These are phyloP conservation scores for Bambusicola thoracicus DNA, from an alignment of 2,113 vertebrate genomes.

Conservation along the genomic window DNA sequence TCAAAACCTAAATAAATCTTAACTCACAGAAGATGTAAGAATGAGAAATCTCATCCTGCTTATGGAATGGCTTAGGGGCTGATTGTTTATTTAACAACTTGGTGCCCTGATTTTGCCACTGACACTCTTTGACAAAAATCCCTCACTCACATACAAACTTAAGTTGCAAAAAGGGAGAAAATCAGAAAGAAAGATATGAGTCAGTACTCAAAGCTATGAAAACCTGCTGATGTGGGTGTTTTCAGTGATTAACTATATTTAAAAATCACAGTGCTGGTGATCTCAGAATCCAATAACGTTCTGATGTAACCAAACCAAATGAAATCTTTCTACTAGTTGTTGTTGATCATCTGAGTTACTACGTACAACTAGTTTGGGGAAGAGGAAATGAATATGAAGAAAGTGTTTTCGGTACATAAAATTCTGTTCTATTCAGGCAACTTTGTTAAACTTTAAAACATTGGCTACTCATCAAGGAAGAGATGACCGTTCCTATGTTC, in stretches of 20 bases:
- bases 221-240: background rate
- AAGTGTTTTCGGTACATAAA: background rate
- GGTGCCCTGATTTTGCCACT: conserved; percentile 43
- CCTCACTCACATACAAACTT: background rate
- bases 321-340: background rate
- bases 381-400: background rate
- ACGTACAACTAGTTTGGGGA: background rate
- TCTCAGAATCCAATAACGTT: background rate
- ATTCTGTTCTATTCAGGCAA: background rate
- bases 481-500: background rate
- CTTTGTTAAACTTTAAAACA: background rate
- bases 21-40: conserved; percentile 5
- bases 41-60: conserved; percentile 38
- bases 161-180: background rate
- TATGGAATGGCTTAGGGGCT: background rate
- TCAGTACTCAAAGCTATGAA: background rate
- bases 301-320: background rate
- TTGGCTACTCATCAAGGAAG: background rate
- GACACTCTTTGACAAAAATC: conserved; percentile 24
- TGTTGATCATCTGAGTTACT: background rate
- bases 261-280: background rate
- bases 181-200: background rate
- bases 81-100: conserved; percentile 57
- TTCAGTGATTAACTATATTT: background rate
- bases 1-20: conserved; percentile 48